phyloP scores from a whole-genome alignment of 2,797 vertebrate genomes.

The Allobates femoralis region DNA sequence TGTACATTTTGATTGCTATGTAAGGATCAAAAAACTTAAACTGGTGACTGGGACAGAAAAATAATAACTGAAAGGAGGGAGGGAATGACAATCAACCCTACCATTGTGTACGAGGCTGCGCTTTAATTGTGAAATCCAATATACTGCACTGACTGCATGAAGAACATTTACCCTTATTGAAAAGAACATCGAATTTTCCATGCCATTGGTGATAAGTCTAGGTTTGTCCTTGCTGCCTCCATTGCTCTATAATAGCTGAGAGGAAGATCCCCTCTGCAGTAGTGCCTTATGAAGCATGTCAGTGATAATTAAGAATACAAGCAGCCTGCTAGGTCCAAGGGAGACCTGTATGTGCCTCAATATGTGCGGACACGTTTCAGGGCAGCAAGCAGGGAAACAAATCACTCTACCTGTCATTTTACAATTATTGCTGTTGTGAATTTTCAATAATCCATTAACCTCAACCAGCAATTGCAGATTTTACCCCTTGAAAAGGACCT shows the following conservation, averaged over 20 bases:
- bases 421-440: not conserved
- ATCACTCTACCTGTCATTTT: not conserved
- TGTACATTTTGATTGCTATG: not conserved
- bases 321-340: conserved; percentile 23
- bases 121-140: not conserved
- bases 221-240: conserved; percentile 43
- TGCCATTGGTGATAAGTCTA: not conserved
- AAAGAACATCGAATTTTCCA: not conserved
- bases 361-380: not conserved
- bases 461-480: not conserved
- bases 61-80: not conserved
- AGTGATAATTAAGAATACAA: conserved; percentile 41
- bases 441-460: not conserved
- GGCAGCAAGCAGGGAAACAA: conserved; percentile 3
- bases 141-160: not conserved
- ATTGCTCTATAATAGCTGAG: not conserved
- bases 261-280: conserved; percentile 47
- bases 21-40: not conserved
- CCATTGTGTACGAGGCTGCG: not conserved
- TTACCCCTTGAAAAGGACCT: too few relatives aligned
- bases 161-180: not conserved
- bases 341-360: not conserved
- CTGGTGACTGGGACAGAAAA: not conserved
- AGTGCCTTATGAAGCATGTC: conserved; percentile 45
- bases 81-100: not conserved